Evolutionary conservation across 35 echinoderm and acorn worm species (phyloP), one percentile per base, ranked within the genome.

Genomic region (Ophioderma brevispina): DNA sequence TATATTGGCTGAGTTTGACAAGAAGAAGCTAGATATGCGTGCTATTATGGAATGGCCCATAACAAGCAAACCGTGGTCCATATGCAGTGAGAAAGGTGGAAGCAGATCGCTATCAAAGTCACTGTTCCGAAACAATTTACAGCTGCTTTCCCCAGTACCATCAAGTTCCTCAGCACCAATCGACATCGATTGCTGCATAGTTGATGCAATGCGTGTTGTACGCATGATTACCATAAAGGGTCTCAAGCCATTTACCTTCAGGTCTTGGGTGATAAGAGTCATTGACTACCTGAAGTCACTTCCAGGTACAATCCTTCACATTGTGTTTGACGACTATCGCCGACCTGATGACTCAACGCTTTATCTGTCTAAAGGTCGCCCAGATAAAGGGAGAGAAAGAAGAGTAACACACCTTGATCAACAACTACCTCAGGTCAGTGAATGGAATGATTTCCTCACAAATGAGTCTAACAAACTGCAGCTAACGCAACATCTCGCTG

Each of bases 301-400:
- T 28, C 75, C 75, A 35, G 75, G 75, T 28, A 76, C 4, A 31
- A 76, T 35, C 23, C 75, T 76, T 28, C 75, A 76, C n/a, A 13
- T 59, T 13, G 55, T 76, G 33, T 76, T 76, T 25, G 75, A 76
- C 33, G 75, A 76, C 75, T 76, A 76, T 46, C 41, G 41, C 23
- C 25, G 75, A 76, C 25, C 75, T 10, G 33, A 76, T 76, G n/a
- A 28, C 11, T 28, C n/a, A 31, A 28, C 25, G 55, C 55, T 15
- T 59, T n/a, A 59, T n/a, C 55, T 59, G 13, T 76, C 5, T 76
- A 76, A 4, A 4, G 4, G 75, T 35, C 75, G 75, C n/a, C 75
- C 75, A 76, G 33, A 76, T 25, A 76, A 76, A 76, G 75, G 75
- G 23, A 76, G 75, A 76, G 75, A 76, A 76, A 76, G 75, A 76